phyloP scores from a whole-genome alignment of 53 echinoderm and acorn worm species.

The Apostichopus leukothele region DNA sequence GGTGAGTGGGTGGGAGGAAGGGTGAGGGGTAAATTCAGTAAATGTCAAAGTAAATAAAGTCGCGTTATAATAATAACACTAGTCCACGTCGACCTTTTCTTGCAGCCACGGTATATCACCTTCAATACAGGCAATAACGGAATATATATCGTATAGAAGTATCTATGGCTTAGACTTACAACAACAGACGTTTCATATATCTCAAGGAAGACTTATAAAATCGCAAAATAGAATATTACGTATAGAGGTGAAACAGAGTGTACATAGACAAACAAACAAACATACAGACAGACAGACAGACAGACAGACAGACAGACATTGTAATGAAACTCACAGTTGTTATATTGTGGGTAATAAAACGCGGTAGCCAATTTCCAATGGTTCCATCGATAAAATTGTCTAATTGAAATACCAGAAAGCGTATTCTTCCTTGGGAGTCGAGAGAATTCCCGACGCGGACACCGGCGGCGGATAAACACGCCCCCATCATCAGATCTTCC shows the following conservation, averaged over 20 bases:
- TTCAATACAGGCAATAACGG: no score
- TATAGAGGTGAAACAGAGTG: not conserved
- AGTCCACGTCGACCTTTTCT: no score
- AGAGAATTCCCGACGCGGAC: conserved; percentile 73
- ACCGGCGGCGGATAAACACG: conserved; percentile 66
- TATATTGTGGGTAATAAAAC: not conserved
- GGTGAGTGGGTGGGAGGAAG: no score
- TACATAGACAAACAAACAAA: not conserved
- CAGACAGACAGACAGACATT: not conserved
- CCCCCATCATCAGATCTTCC: conserved; percentile 86
- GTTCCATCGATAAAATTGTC: conserved; percentile 15
- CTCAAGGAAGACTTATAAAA: no score
- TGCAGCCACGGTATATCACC: no score
- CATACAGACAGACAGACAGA: not conserved
- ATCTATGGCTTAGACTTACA: no score
- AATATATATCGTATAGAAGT: no score
- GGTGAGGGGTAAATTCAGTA: no score
- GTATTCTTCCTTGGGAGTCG: conserved; percentile 55
- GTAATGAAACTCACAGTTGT: not conserved
- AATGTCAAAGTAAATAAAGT: no score
- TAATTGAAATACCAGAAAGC: conserved; percentile 79
- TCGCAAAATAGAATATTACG: no score
- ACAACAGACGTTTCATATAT: no score
- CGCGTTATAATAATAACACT: no score
- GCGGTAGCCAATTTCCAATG: conserved; percentile 1